These are phyloP conservation scores for Erinaceus europaeus DNA, from an alignment of 2,113 vertebrate species.

Conservation along the genomic window DNA sequence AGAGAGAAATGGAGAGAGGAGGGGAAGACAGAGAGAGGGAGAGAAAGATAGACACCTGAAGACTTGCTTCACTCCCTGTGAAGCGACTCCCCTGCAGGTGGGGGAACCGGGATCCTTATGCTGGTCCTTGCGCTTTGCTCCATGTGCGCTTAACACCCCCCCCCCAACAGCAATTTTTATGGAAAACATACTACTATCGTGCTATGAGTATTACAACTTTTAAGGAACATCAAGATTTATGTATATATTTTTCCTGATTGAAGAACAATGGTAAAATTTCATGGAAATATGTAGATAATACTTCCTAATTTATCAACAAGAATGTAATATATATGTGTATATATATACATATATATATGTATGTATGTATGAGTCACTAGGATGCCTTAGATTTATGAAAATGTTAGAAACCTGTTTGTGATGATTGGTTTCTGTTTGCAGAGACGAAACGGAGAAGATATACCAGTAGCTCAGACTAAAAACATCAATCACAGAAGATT, in stretches of 20 bases:
- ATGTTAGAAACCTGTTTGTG: constrained; percentile 50
- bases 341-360: too few species aligned
- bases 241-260: background rate
- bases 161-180: too few species aligned
- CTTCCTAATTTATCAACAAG: constrained; percentile 13
- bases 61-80: too few species aligned
- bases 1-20: too few species aligned
- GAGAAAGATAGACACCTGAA: too few species aligned
- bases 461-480: constrained; percentile 95
- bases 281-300: background rate
- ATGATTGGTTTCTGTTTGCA: constrained; percentile 76
- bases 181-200: background rate
- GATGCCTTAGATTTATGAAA: constrained; percentile 46
- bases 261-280: background rate
- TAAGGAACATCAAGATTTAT: background rate
- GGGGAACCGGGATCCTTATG: too few species aligned
- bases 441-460: constrained; percentile 97
- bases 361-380: background rate
- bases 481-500: constrained; percentile 99
- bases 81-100: too few species aligned
- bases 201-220: background rate
- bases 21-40: too few species aligned
- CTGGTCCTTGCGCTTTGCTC: too few species aligned
- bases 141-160: too few species aligned
- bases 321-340: too few species aligned